These are phyloP conservation scores for Xanthorhoe designata DNA, from an alignment of 2,888 invertebrate genomes.

Conservation along the genomic window DNA sequence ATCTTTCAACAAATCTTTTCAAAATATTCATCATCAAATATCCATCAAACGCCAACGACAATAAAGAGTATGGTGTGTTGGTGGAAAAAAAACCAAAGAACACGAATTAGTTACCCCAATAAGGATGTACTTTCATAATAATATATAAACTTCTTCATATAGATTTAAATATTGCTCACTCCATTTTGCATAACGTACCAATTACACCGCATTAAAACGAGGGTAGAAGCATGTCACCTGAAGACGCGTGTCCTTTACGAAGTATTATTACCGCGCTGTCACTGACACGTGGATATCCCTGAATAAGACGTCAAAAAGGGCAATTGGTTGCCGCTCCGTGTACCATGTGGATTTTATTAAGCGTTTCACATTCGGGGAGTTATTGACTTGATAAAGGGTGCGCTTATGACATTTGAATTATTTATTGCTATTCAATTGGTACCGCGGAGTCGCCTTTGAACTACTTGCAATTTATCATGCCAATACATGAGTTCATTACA, in stretches of 20 bases:
- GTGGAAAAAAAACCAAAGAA: no score
- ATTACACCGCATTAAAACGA: slow-evolving; percentile 34
- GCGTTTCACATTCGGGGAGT: slow-evolving; percentile 77
- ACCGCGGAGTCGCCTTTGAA: slow-evolving; percentile 22
- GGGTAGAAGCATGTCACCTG: slow-evolving; percentile 60
- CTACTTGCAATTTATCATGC: background rate
- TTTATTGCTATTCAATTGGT: slow-evolving; percentile 42
- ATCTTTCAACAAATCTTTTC: no score
- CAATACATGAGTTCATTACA: slow-evolving; percentile 14
- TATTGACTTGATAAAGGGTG: slow-evolving; percentile 57
- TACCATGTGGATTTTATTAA: slow-evolving; percentile 76
- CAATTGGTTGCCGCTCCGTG: slow-evolving; percentile 72
- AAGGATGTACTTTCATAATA: no score
- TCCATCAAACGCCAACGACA: no score
- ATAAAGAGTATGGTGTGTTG: no score
- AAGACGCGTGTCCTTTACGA: slow-evolving; percentile 67
- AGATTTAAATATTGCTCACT: background rate
- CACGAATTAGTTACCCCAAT: no score
- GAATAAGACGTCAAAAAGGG: slow-evolving; percentile 82
- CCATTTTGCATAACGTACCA: slow-evolving; percentile 17
- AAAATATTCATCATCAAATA: no score
- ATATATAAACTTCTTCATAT: no score
- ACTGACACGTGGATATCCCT: slow-evolving; percentile 68
- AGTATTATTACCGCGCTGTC: slow-evolving; percentile 58
- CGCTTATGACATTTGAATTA: slow-evolving; percentile 53